Conservation (phyloP, 2,888 invertebrate species). For the Mythimna lalbum region DNA sequence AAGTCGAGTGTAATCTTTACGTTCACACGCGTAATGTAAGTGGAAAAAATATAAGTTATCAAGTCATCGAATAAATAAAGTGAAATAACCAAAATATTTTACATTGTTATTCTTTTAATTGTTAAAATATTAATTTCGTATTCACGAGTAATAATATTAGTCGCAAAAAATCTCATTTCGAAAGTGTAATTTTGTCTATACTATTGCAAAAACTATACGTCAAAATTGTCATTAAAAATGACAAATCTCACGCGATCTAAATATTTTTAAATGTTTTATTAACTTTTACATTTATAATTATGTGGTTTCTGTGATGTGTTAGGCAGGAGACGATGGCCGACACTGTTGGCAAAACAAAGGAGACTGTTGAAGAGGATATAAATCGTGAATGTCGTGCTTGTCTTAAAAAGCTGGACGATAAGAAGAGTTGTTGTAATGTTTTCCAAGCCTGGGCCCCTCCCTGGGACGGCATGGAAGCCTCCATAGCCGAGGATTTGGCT, state of each 20-base stretch:
- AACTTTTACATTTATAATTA: conserved; percentile 27
- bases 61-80: conserved; percentile 29
- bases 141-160: background rate
- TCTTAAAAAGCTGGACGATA: conserved; percentile 69
- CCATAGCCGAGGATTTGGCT: conserved; percentile 80
- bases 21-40: conserved; percentile 17
- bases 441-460: conserved; percentile 77
- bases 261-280: conserved; percentile 46
- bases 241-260: conserved; percentile 48
- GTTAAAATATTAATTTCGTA: background rate
- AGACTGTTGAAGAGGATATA: conserved; percentile 12
- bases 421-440: conserved; percentile 69
- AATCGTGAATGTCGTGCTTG: conserved; percentile 80
- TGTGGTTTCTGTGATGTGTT: conserved; percentile 44
- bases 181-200: conserved; percentile 57
- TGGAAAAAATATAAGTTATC: conserved; percentile 9
- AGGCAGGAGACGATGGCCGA: conserved; percentile 57
- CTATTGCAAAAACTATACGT: conserved; percentile 58
- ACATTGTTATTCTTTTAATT: conserved; percentile 8
- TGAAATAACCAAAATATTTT: background rate
- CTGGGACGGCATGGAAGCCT: conserved; percentile 76
- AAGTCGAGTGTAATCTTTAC: conserved; percentile 18
- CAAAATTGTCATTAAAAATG: conserved; percentile 61
- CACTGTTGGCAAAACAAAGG: conserved; percentile 9
- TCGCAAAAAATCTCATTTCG: conserved; percentile 14